Evolutionary conservation across 2,888 invertebrate genomes (phyloP).

Genomic region (Drosophila paracracens): DNA sequence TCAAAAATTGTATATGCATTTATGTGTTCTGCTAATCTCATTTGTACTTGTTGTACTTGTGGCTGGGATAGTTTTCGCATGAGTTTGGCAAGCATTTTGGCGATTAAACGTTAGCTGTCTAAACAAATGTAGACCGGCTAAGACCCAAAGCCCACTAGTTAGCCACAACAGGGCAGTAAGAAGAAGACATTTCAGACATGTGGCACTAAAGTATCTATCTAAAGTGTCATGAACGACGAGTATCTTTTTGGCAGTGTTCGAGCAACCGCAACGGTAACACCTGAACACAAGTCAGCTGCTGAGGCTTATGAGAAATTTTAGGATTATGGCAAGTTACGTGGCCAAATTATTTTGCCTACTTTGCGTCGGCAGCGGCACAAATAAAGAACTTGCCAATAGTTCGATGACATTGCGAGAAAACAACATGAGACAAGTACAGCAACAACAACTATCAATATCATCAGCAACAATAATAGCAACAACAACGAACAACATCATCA

Average conservation of each 20-base stretch:
- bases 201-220: slow-evolving; percentile 54
- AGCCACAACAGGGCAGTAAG: slow-evolving; percentile 24
- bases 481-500: slow-evolving; percentile 61
- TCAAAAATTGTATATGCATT: slow-evolving; percentile 26
- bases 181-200: slow-evolving; percentile 39
- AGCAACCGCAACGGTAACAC: slow-evolving; percentile 58
- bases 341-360: slow-evolving; percentile 29
- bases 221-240: slow-evolving; percentile 20
- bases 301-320: slow-evolving; percentile 22
- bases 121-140: slow-evolving; percentile 45
- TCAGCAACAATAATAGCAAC: slow-evolving; percentile 14
- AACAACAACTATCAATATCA: slow-evolving; percentile 8
- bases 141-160: slow-evolving; percentile 33
- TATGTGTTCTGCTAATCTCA: slow-evolving; percentile 16
- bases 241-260: slow-evolving; percentile 52
- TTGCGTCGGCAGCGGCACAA: slow-evolving; percentile 9
- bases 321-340: slow-evolving; percentile 28
- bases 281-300: slow-evolving; percentile 43
- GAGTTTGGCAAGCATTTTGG: slow-evolving; percentile 55
- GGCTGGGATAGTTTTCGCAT: slow-evolving; percentile 35
- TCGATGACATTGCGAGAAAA: slow-evolving; percentile 67
- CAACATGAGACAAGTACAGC: slow-evolving; percentile 47
- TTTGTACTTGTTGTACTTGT: slow-evolving; percentile 10
- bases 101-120: slow-evolving; percentile 31
- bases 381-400: slow-evolving; percentile 64